phyloP scores from a whole-genome alignment of 2,888 invertebrate genomes.

The Tiliacea citrago region DNA sequence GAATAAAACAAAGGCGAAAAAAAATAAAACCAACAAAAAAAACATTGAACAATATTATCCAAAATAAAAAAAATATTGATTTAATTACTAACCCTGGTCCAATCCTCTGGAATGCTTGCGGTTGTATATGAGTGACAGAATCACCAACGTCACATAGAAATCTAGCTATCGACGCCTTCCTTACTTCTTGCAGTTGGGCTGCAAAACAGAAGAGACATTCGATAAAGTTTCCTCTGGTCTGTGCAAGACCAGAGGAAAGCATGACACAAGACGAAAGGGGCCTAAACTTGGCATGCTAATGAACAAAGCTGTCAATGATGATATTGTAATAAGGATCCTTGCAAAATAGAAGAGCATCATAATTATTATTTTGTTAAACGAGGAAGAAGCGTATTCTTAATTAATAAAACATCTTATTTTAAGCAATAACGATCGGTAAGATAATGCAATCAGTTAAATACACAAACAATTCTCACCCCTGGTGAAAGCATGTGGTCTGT shows the following conservation, averaged over 20 bases:
- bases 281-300: neutral
- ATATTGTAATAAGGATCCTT: neutral
- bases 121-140: slow-evolving; percentile 26
- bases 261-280: neutral
- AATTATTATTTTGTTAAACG: neutral
- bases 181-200: slow-evolving; percentile 36
- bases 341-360: neutral
- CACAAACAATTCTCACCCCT: slow-evolving; percentile 56
- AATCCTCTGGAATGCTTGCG: slow-evolving; percentile 27
- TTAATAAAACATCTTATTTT: neutral
- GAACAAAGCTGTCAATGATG: neutral
- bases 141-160: slow-evolving; percentile 35
- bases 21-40: too few species aligned
- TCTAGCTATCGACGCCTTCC: slow-evolving; percentile 27
- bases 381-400: neutral
- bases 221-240: neutral
- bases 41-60: too few species aligned
- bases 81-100: slow-evolving; percentile 21
- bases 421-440: neutral
- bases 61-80: too few species aligned
- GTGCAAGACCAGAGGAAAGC: neutral
- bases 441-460: neutral
- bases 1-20: too few species aligned
- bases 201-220: slow-evolving; percentile 11
- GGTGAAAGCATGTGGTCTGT: slow-evolving; percentile 72